Evolutionary conservation across 2,113 vertebrate species (phyloP), one percentile per base, ranked within the genome.

Genomic region (Enhydra lutris): DNA sequence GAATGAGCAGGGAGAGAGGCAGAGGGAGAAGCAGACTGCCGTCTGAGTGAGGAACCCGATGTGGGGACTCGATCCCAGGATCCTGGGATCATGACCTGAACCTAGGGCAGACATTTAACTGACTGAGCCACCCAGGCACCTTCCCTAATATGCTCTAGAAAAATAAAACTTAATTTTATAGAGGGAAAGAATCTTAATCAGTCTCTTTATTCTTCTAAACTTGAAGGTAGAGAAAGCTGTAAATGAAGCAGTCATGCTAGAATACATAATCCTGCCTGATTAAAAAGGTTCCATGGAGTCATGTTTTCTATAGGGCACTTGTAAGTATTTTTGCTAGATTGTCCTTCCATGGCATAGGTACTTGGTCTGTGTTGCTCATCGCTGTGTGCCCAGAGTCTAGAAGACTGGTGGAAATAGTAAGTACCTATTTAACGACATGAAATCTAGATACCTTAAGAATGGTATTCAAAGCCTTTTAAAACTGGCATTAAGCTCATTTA

Each of bases 131-230:
- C 5, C 17, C 52, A 55, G 17, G 17, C 17, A 2, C 52, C 52
- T 39, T 3, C 52, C 69, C 47, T 74, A 80, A 93, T 7, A 67
- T 17, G 11, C 55, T 91, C 63, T 24, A 93, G 47, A 57, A 69
- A 94, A 84, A 87, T 74, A 81, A 97, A 94, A 73, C 6, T 76
- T 65, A 91, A 79, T 96, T 86, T 73, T 29, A 74, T 87, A 55
- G 31, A 80, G 21, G 15, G 24, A 91, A 18, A 84, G 39, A 91
- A 69, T 91, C 17, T 76, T 94, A 91, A 88, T 89, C 42, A 91
- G 67, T 39, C 47, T 45, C 39, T 74, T 74, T 74, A 45, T 74
- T 45, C 39, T 29, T 15, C 7, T 57, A n/a, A 89, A 11, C 36
- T 59, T 39, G 13, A 89, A 95, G 8, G 39, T 7, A n/a, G 4